These are phyloP conservation scores for Pelvicachromis taeniatus DNA, from an alignment of 2,113 vertebrate species.

Conservation along the genomic window DNA sequence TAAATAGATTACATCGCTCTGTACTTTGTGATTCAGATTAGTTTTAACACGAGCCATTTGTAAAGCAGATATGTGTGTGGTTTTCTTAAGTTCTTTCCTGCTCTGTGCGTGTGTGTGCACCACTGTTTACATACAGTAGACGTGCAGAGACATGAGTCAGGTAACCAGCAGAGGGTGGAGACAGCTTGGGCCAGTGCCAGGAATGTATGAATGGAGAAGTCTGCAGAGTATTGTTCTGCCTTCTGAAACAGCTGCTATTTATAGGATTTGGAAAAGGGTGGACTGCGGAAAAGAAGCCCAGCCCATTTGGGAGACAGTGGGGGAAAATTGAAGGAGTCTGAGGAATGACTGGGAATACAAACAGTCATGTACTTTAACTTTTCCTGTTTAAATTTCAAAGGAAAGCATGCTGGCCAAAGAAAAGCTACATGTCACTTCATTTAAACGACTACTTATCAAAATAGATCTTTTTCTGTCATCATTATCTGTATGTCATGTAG, in stretches of 20 bases:
- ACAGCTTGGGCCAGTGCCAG: constrained; percentile 16
- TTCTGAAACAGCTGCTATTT: constrained; percentile 61
- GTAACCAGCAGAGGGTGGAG: constrained; percentile 50
- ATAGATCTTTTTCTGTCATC: background rate
- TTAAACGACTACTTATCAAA: background rate
- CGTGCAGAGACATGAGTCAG: constrained; percentile 51
- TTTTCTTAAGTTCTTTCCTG: background rate
- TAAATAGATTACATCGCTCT: background rate
- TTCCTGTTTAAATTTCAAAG: constrained; percentile 30
- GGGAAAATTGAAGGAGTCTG: constrained; percentile 17
- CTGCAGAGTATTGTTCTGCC: constrained; percentile 51
- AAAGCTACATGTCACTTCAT: background rate
- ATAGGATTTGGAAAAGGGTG: constrained; percentile 60
- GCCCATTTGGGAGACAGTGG: constrained; percentile 32
- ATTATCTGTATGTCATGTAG: background rate
- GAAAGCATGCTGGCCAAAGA: background rate
- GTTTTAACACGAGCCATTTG: background rate
- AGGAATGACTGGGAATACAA: constrained; percentile 12
- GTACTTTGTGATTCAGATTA: background rate
- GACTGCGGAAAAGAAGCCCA: constrained; percentile 26
- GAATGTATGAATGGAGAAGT: constrained; percentile 59
- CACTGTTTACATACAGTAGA: constrained; percentile 31
- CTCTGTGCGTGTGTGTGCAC: background rate
- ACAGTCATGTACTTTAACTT: constrained; percentile 1
- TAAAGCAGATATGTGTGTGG: background rate